These are phyloP conservation scores for Meiosimyza decipiens DNA, from an alignment of 2,888 invertebrate genomes.

Conservation along the genomic window DNA sequence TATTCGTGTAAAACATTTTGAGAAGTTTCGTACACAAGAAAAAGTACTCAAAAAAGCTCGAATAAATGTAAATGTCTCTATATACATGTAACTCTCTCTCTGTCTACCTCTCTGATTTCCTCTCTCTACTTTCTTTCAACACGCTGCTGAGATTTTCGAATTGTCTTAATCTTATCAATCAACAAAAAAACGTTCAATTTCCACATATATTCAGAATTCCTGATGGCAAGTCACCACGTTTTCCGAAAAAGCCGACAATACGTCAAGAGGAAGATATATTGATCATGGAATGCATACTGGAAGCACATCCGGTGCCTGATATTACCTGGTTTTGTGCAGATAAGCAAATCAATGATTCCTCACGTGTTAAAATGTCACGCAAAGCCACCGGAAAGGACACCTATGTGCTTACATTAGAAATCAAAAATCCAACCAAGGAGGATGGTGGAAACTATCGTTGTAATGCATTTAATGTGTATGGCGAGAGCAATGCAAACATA, in stretches of 20 bases:
- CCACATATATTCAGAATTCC: constrained; percentile 78
- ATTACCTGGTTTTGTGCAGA: constrained; percentile 96
- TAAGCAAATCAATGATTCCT: constrained; percentile 83
- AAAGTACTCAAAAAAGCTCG: too few species aligned
- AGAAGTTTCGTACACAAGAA: too few species aligned
- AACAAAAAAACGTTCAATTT: background rate
- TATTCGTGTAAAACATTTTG: too few species aligned
- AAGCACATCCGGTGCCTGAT: constrained; percentile 94
- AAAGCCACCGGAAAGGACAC: constrained; percentile 90
- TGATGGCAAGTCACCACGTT: constrained; percentile 94
- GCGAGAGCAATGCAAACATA: constrained; percentile 99
- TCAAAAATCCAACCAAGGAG: constrained; percentile 92
- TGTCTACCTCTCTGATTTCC: background rate
- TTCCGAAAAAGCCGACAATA: constrained; percentile 96
- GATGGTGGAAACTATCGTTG: constrained; percentile 99
- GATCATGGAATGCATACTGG: constrained; percentile 95
- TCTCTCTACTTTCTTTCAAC: background rate
- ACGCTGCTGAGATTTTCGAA: background rate
- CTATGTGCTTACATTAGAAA: constrained; percentile 91
- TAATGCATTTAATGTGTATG: constrained; percentile 97
- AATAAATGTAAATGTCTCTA: too few species aligned
- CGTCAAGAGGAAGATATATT: constrained; percentile 92
- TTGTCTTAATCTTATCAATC: background rate
- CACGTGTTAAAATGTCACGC: constrained; percentile 89
- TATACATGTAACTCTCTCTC: too few species aligned